These are phyloP conservation scores for Halictus ligatus DNA, from an alignment of 2,888 invertebrate genomes.

Conservation along the genomic window DNA sequence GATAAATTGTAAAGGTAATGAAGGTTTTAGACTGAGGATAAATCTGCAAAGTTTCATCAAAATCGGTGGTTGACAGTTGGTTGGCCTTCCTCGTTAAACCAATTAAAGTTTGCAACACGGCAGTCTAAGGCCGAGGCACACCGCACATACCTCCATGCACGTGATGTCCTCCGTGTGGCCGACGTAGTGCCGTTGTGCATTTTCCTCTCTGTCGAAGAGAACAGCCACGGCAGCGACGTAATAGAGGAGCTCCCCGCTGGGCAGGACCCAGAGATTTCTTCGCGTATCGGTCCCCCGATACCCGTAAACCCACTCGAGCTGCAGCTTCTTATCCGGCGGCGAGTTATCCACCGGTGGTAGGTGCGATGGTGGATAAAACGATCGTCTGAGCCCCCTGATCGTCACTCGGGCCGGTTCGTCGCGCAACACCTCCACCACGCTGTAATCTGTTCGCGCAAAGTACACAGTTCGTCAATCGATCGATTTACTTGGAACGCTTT, in stretches of 20 bases:
- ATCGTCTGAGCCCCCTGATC: conserved; percentile 92
- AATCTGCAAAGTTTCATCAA: background rate
- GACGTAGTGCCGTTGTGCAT: conserved; percentile 94
- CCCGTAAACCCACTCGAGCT: conserved; percentile 98
- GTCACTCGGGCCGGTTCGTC: conserved; percentile 94
- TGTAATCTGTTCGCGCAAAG: conserved; percentile 88
- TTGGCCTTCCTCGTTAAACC: too few relatives aligned
- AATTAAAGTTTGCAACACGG: too few relatives aligned
- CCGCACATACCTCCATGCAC: conserved; percentile 87
- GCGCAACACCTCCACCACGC: conserved; percentile 92
- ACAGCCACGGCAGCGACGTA: conserved; percentile 97
- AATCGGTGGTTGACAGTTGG: background rate
- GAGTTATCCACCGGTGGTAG: conserved; percentile 93
- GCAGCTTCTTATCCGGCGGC: conserved; percentile 94
- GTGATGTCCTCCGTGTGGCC: conserved; percentile 97
- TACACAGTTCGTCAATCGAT: background rate
- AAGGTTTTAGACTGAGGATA: too few relatives aligned
- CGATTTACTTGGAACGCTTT: background rate
- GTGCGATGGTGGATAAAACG: conserved; percentile 94
- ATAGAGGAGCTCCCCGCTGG: conserved; percentile 96
- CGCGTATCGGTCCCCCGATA: conserved; percentile 96
- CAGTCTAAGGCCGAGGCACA: background rate
- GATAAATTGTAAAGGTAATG: too few relatives aligned
- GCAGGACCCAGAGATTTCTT: conserved; percentile 95
- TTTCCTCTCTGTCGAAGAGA: conserved; percentile 94